phyloP scores from a whole-genome alignment of 2,888 invertebrate species.

The Himalopsyche tibetana region DNA sequence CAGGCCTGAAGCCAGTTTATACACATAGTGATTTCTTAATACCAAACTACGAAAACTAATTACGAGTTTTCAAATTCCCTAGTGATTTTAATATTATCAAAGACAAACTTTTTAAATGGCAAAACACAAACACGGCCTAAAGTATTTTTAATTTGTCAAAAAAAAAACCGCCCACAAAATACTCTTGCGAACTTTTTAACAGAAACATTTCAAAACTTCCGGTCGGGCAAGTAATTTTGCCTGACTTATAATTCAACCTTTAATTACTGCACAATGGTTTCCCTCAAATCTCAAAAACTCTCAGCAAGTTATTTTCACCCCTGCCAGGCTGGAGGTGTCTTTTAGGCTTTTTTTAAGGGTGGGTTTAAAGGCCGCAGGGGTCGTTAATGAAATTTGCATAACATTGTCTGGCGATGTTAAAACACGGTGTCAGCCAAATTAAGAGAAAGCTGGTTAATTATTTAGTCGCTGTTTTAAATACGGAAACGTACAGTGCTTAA shows the following conservation, averaged over 20 bases:
- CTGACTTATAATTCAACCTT: conserved; percentile 49
- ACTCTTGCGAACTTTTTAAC: not conserved
- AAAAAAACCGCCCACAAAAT: too few relatives aligned
- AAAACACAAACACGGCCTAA: not conserved
- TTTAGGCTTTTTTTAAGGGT: conserved; percentile 1
- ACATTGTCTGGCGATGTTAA: conserved; percentile 64
- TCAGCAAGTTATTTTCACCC: conserved; percentile 40
- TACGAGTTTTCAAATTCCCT: too few relatives aligned
- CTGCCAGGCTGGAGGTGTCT: conserved; percentile 3
- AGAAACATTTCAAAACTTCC: conserved; percentile 9
- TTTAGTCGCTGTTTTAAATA: conserved; percentile 43
- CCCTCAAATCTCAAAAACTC: conserved; percentile 39
- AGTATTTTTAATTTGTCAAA: not conserved
- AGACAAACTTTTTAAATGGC: conserved; percentile 20
- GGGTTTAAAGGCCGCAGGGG: conserved; percentile 32
- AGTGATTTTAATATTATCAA: too few relatives aligned
- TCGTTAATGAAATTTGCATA: conserved; percentile 64
- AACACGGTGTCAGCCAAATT: conserved; percentile 56
- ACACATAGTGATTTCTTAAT: too few relatives aligned
- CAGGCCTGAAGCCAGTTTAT: too few relatives aligned
- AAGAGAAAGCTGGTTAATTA: conserved; percentile 50
- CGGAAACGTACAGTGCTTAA: not conserved
- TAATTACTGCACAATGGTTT: conserved; percentile 53
- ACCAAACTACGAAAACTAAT: too few relatives aligned
- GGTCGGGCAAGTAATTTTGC: not conserved